Conservation (phyloP, 2,113 vertebrate species). For the Bettongia penicillata region DNA sequence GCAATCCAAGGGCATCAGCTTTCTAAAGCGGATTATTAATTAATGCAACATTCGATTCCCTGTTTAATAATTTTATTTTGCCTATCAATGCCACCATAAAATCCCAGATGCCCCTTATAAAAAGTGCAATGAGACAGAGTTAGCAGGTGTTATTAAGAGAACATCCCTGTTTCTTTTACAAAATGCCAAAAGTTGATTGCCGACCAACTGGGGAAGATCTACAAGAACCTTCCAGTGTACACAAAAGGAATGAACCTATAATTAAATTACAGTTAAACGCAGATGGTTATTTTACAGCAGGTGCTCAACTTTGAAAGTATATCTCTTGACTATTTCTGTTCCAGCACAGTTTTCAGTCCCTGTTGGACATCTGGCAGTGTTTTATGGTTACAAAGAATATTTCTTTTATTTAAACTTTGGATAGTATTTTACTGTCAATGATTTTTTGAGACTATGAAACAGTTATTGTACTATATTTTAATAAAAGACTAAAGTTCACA, state of each 20-base stretch:
- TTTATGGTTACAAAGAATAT: constrained; percentile 74
- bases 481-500: neutral
- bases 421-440: neutral
- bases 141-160: constrained; percentile 82
- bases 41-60: constrained; percentile 71
- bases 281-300: constrained; percentile 88
- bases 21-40: constrained; percentile 73
- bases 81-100: constrained; percentile 65
- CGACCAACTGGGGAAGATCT: constrained; percentile 80
- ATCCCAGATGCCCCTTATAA: constrained; percentile 76
- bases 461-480: neutral
- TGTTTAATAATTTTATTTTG: constrained; percentile 78
- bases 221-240: constrained; percentile 80
- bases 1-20: constrained; percentile 29
- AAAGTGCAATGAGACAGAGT: constrained; percentile 67
- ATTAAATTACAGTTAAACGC: constrained; percentile 89
- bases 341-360: constrained; percentile 76
- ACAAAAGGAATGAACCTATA: constrained; percentile 85
- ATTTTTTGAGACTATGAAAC: neutral
- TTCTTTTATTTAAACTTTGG: constrained; percentile 51
- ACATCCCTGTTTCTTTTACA: constrained; percentile 80
- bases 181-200: constrained; percentile 84
- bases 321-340: constrained; percentile 81
- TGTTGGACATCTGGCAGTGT: constrained; percentile 76
- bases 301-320: constrained; percentile 83